Conservation (phyloP, 2,797 vertebrate species). For the Sebastes variabilis region DNA sequence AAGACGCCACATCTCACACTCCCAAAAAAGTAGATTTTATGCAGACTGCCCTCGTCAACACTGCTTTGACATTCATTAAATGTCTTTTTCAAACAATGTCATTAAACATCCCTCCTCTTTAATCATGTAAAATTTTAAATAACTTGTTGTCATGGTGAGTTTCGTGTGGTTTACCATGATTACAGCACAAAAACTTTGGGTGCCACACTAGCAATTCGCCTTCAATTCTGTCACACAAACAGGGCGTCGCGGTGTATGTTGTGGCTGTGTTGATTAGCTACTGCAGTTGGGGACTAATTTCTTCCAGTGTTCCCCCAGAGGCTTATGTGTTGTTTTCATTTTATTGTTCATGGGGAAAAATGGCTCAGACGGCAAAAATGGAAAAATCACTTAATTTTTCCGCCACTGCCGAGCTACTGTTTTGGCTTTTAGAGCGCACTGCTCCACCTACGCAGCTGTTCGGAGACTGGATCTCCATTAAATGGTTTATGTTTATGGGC, state of each 20-base stretch:
- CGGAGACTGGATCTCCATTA: conserved; percentile 40
- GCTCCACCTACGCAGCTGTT: conserved; percentile 30
- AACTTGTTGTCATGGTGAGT: conserved; percentile 26
- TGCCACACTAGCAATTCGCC: conserved; percentile 17
- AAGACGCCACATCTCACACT: not conserved
- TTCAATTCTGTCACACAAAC: conserved; percentile 17
- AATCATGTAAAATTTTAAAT: conserved; percentile 15
- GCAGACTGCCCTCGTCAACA: not conserved
- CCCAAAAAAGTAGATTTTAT: conserved; percentile 7
- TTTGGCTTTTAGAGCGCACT: conserved; percentile 58
- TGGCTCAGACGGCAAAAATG: conserved; percentile 63
- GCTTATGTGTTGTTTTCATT: conserved; percentile 64
- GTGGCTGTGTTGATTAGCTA: conserved; percentile 60
- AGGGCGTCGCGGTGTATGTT: conserved; percentile 40
- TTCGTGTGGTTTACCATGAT: conserved; percentile 50
- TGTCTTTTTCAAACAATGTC: conserved; percentile 9
- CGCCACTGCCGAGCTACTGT: conserved; percentile 65
- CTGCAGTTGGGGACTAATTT: conserved; percentile 64
- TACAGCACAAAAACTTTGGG: conserved; percentile 9
- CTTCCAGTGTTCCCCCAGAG: conserved; percentile 54
- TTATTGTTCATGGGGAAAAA: conserved; percentile 66
- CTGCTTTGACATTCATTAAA: conserved; percentile 10
- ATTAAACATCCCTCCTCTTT: conserved; percentile 23
- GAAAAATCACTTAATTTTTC: conserved; percentile 71
- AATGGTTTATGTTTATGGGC: conserved; percentile 53